These are phyloP conservation scores for Mobula birostris DNA, from an alignment of 2,113 vertebrate species.

Conservation along the genomic window DNA sequence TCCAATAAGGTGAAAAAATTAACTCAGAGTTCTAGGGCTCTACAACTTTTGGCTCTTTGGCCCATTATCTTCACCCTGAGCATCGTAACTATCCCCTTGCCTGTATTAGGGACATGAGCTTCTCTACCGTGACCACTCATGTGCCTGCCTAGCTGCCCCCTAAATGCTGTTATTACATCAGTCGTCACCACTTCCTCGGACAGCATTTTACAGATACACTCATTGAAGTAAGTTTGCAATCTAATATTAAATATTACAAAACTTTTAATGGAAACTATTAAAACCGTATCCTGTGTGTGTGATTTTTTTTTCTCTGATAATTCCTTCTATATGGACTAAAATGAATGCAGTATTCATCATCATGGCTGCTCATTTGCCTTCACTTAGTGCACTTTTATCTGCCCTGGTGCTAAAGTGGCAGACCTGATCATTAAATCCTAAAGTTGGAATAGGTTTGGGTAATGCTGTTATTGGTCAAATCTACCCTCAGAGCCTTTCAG, in stretches of 20 bases:
- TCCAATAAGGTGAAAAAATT: not conserved
- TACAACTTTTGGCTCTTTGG: no score
- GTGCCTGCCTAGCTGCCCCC: no score
- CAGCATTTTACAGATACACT: no score
- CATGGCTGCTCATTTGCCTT: not conserved
- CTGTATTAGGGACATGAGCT: no score
- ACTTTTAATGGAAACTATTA: not conserved
- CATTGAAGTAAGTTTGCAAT: not conserved
- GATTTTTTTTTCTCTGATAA: not conserved
- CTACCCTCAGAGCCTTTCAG: not conserved
- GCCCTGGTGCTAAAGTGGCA: not conserved
- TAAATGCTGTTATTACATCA: no score
- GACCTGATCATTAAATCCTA: not conserved
- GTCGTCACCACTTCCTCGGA: no score
- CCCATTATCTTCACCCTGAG: no score
- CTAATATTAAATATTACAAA: not conserved
- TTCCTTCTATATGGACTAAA: not conserved
- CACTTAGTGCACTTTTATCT: not conserved
- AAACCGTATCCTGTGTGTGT: not conserved
- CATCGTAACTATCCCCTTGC: no score
- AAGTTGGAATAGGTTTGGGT: no score
- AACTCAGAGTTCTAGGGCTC: not conserved
- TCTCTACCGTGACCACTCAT: no score
- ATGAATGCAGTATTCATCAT: not conserved
- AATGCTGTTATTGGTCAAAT: no score